Evolutionary conservation across 92 coral and sea anemone genomes (phyloP).

Genomic region (Umimayanthus kanabou): DNA sequence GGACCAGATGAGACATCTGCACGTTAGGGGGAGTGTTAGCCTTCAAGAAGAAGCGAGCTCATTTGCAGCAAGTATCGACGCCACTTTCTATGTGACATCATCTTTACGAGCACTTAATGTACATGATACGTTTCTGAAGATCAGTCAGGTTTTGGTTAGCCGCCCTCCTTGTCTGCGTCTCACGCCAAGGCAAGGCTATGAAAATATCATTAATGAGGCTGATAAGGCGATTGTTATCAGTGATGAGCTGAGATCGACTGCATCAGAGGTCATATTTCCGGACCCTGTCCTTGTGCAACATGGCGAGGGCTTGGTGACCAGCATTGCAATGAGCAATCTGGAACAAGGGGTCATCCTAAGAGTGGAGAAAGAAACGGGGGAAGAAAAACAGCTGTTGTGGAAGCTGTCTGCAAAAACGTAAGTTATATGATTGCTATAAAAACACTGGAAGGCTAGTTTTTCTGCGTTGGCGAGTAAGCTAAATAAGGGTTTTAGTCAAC

Average conservation of each 20-base stretch:
- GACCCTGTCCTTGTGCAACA: constrained; percentile 16
- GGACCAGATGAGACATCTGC: constrained; percentile 45
- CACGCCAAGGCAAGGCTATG: not conserved
- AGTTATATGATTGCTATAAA: not conserved
- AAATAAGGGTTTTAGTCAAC: too few relatives aligned
- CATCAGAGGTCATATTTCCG: constrained; percentile 16
- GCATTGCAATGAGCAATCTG: constrained; percentile 26
- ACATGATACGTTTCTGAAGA: constrained; percentile 48
- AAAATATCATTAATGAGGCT: not conserved
- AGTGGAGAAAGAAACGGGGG: constrained; percentile 22
- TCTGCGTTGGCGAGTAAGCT: too few relatives aligned
- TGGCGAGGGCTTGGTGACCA: constrained; percentile 17
- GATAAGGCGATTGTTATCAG: constrained; percentile 19
- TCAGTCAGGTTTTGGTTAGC: constrained; percentile 36
- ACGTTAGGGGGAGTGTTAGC: not conserved
- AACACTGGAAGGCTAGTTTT: too few relatives aligned
- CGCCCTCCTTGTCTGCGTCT: not conserved
- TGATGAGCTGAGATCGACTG: constrained; percentile 12
- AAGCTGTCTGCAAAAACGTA: not conserved
- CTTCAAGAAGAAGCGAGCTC: constrained; percentile 53
- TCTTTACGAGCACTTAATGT: constrained; percentile 50
- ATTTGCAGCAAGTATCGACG: constrained; percentile 62
- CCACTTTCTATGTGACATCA: constrained; percentile 63
- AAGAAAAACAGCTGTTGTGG: constrained; percentile 19
- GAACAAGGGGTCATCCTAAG: constrained; percentile 17